Evolutionary conservation across 1,140 invertebrate species (phyloP), one percentile per base, ranked within the genome.

Genomic region (Drosophila asahinai): DNA sequence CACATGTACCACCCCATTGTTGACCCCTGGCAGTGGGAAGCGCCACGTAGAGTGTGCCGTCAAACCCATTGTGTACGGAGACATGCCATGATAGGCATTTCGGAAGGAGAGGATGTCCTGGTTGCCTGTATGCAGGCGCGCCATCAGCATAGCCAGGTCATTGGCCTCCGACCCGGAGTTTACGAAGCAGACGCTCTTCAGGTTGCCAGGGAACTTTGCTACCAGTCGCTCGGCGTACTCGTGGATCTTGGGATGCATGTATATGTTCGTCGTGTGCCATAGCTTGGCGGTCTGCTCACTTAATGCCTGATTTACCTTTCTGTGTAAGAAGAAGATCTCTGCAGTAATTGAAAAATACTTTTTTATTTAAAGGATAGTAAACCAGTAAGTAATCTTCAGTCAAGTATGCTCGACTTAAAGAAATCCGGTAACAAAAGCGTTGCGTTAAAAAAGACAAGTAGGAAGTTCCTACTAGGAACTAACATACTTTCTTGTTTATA

Each of bases 101-200:
- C 96, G 95, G 11, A 99, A 94, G 0, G 97, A 97, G 19, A 99
- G 93, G 6, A 99, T 94, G 80, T 99, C 97, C 84, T 96, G 96
- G 70, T 97, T 95, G 5, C 96, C 95, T 0, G 98, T 99, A 89
- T 98, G 95, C 0, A 97, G 86, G 77, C 98, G 94, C 0, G 98
- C 97, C 93, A 99, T 95, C 14, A 98, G 87, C 66, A 98, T 94
- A 0, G 98, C 98, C 43, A 99, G 93, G 92, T 99, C 99, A 93
- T 99, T 99, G 0, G 99, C 98, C 94, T 99, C 99, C 8, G 98
- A 98, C 0, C 99, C 98, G 92, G 98, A 99, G 91, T 99, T 99
- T 0, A 98, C 96, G 83, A 99, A 96, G 93, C 99, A 99, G 19
- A 97, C 96, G 15, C 97, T 97, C 93, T 98, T 98, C 7, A 99